Conservation (phyloP, 2,888 invertebrate species). For the Metopia argyrocephala region DNA sequence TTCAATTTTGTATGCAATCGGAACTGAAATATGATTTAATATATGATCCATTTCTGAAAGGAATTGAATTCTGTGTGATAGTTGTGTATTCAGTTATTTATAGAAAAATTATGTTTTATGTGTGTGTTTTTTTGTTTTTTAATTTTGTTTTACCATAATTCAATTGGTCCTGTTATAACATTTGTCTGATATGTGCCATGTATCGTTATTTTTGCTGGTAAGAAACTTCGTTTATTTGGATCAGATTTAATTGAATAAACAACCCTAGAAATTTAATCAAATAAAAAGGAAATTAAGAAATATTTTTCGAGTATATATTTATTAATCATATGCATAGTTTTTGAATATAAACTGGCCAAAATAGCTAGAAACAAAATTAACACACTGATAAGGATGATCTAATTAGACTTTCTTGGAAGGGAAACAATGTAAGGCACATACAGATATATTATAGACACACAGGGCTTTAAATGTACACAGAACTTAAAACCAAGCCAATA, state of each 20-base stretch:
- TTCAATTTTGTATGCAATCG: no score
- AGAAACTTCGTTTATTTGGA: constrained; percentile 76
- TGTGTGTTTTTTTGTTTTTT: constrained; percentile 12
- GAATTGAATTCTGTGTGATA: no score
- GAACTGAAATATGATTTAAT: no score
- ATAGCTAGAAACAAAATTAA: constrained; percentile 13
- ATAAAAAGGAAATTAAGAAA: constrained; percentile 8
- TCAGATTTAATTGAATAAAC: constrained; percentile 77
- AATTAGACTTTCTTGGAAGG: background rate
- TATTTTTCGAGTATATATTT: background rate
- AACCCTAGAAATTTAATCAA: constrained; percentile 72
- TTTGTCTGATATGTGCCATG: constrained; percentile 76
- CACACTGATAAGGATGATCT: background rate
- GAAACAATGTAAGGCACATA: background rate
- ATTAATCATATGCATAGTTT: background rate
- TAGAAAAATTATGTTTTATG: background rate
- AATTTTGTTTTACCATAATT: constrained; percentile 73
- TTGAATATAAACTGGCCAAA: background rate
- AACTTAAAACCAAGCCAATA: no score
- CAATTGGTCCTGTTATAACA: constrained; percentile 76
- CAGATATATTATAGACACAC: constrained; percentile 32
- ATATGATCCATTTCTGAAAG: no score
- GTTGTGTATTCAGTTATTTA: background rate
- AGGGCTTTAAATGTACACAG: background rate
- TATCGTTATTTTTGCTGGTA: constrained; percentile 76